These are phyloP conservation scores for Diaphora mendica DNA, from an alignment of 2,888 invertebrate genomes.

Conservation along the genomic window DNA sequence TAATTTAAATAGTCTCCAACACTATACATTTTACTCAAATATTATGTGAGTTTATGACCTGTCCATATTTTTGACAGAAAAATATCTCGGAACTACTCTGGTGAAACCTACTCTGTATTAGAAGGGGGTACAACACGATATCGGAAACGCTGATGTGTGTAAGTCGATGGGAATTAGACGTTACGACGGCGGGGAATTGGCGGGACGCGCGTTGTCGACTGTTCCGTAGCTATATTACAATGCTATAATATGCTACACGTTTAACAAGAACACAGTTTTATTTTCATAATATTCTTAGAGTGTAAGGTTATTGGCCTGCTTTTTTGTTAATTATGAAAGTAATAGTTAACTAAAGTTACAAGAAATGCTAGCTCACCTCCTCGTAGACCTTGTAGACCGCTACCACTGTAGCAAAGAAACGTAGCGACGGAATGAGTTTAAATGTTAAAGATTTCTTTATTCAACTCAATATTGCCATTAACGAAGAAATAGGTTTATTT, in stretches of 20 bases:
- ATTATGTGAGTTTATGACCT: not conserved
- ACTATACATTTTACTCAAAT: not conserved
- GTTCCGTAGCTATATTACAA: constrained; percentile 29
- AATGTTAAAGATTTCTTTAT: not conserved
- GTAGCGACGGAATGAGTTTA: not conserved
- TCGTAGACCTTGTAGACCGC: not conserved
- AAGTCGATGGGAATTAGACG: constrained; percentile 86
- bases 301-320: rapidly evolving
- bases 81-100: constrained; percentile 24
- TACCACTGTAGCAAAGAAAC: not conserved
- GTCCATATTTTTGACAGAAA: not conserved
- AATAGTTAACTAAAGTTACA: not conserved
- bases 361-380: not conserved
- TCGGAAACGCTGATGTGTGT: constrained; percentile 87
- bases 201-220: constrained; percentile 56
- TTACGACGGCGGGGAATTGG: constrained; percentile 86
- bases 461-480: no score
- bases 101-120: constrained; percentile 60
- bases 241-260: constrained; percentile 43
- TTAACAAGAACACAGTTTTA: constrained; percentile 28
- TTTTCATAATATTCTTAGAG: not conserved
- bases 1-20: not conserved
- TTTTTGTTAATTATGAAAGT: not conserved
- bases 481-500: not conserved
- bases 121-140: constrained; percentile 81